phyloP scores from a whole-genome alignment of 2,113 vertebrate species.

The Vimba vimba region DNA sequence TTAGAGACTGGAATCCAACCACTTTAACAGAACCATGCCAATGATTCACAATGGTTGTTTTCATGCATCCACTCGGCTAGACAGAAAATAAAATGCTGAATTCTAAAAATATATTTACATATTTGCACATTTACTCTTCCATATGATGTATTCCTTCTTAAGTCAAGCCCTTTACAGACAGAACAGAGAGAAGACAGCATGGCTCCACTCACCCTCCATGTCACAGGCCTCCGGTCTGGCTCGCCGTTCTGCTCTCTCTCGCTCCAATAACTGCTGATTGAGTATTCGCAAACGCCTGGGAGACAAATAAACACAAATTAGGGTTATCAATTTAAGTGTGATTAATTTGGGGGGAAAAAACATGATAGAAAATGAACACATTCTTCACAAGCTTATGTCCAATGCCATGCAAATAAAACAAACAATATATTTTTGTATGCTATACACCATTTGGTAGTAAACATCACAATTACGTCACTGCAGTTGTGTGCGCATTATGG shows the following conservation, averaged over 20 bases:
- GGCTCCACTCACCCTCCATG: conserved; percentile 76
- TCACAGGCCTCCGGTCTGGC: conserved; percentile 65
- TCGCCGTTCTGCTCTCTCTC: conserved; percentile 71
- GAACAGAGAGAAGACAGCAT: too few relatives aligned
- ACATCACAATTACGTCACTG: too few relatives aligned
- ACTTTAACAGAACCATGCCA: conserved; percentile 63
- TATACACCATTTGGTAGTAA: too few relatives aligned
- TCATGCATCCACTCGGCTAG: neutral
- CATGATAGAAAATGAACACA: neutral
- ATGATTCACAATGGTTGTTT: neutral
- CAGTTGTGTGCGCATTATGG: too few relatives aligned
- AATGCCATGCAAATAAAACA: neutral
- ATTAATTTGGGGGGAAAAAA: neutral
- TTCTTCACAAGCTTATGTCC: neutral
- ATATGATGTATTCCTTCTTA: neutral
- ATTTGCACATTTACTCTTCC: neutral
- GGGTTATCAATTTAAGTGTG: neutral
- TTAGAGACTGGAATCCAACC: conserved; percentile 79
- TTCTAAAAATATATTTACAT: neutral
- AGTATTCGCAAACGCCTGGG: conserved; percentile 80
- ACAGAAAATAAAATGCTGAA: neutral
- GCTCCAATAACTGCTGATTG: conserved; percentile 82
- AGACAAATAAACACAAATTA: conserved; percentile 30
- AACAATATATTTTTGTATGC: neutral
- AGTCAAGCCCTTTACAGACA: neutral